Conservation (phyloP, 2,797 vertebrate species). For the Scolopax bukidnonensis region DNA sequence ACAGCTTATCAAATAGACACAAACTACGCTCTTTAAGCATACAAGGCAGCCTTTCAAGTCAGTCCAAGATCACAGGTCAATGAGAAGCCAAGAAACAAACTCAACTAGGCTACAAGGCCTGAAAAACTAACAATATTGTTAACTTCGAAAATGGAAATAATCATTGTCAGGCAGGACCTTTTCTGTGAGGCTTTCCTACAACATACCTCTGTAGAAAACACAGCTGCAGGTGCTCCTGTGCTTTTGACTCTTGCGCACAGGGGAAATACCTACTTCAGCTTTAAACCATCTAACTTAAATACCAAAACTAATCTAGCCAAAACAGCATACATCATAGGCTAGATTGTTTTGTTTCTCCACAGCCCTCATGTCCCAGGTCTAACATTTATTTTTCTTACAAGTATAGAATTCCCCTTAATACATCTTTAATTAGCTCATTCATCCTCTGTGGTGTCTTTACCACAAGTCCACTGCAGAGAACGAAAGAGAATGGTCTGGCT, state of each 20-base stretch:
- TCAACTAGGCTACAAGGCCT: neutral
- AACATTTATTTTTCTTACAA: conserved; percentile 61
- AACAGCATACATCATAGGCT: neutral
- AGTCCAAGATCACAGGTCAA: conserved; percentile 55
- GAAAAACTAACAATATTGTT: conserved; percentile 31
- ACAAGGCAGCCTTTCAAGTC: conserved; percentile 46
- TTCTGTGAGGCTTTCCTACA: neutral
- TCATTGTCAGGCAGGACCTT: neutral
- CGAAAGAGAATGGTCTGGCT: neutral
- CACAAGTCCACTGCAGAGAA: neutral
- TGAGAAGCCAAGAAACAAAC: conserved; percentile 33
- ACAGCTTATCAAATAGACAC: conserved; percentile 57
- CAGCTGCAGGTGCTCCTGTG: neutral
- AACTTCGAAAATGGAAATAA: conserved; percentile 24
- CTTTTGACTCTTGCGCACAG: neutral
- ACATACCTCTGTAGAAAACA: neutral
- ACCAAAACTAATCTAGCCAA: neutral
- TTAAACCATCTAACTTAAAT: neutral
- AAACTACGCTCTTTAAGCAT: conserved; percentile 17
- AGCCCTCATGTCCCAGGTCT: conserved; percentile 11
- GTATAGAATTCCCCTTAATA: conserved; percentile 7
- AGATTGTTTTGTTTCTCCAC: conserved; percentile 55
- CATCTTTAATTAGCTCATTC: conserved; percentile 18
- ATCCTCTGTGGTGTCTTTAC: neutral
- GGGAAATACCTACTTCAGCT: neutral